phyloP scores from a whole-genome alignment of 2,113 vertebrate species.

The Excalfactoria chinensis region DNA sequence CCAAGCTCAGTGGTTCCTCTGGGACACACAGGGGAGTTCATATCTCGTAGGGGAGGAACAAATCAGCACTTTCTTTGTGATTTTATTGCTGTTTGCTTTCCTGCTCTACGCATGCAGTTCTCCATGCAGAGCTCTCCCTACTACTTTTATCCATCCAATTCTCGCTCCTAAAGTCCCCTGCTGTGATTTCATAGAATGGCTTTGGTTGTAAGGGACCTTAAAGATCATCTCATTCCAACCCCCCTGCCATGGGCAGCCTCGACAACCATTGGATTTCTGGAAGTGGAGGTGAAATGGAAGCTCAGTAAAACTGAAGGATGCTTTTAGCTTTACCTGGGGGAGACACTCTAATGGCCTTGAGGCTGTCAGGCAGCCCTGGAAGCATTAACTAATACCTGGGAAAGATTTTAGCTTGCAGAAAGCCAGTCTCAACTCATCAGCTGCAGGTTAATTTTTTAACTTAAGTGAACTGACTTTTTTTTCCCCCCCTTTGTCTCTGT shows the following conservation, averaged over 20 bases:
- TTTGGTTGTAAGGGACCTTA: too few relatives aligned
- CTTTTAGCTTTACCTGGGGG: neutral
- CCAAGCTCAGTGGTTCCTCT: accelerated
- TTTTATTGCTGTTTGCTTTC: neutral
- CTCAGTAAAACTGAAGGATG: accelerated
- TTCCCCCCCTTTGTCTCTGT: accelerated
- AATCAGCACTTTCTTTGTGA: neutral
- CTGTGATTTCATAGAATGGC: too few relatives aligned
- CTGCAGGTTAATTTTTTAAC: neutral
- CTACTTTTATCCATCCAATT: neutral
- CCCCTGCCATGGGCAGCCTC: too few relatives aligned
- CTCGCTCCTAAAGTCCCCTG: accelerated
- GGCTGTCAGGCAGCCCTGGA: neutral
- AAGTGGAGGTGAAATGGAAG: neutral
- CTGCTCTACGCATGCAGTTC: neutral
- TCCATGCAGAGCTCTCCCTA: neutral
- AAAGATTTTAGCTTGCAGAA: neutral
- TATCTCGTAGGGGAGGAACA: accelerated
- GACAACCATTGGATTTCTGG: neutral
- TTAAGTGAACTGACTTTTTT: neutral
- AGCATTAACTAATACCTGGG: neutral
- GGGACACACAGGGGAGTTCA: neutral
- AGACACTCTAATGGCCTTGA: accelerated
- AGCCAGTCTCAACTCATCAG: neutral
- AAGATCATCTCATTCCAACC: too few relatives aligned